Base-by-base conservation (phyloP, 2,113 vertebrate species). In the Ictalurus punctatus region DNA sequence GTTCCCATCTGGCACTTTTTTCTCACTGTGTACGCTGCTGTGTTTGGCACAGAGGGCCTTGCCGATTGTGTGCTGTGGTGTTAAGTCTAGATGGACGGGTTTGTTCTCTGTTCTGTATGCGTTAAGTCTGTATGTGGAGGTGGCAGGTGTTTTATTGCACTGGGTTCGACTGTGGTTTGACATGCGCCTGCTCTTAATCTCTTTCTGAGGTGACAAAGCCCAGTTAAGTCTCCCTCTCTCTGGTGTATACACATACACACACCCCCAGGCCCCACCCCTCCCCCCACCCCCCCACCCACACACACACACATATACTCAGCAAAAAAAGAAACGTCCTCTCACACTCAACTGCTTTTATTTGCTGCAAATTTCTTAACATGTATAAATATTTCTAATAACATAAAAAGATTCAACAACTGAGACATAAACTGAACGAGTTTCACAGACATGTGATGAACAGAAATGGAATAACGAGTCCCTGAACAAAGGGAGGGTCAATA, bases 91-190 rank as follows among this genome's bases (percentile, higher is more conserved):
- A 78, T 78, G 56, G 56, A 37, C 37, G 25, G 56, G 85, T 90
- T 73, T 87, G 80, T 84, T 90, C 56, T 84, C 71, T 90, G 81
- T 87, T 85, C 67, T 87, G 86, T 87, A 78, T 87, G 89, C 27
- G 69, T 67, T 84, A 56, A 34, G 69, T 54, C 87, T 12, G 83
- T 78, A 48, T 78, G 44, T 81, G 74, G 89, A 90, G 91, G 91
- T 93, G 93, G 94, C 94, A 95, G 95, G 94, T 95, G 94, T 92
- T 93, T 95, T 94, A 94, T 94, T 95, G 94, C 93, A 88, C 89
- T 89, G 90, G 90, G 92, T 92, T 92, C 91, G 91, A 73, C 83
- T 83, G 90, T 93, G 89, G 93, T 92, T 93, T 94, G 94, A 94
- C 93, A 89, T 78, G 93, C 94, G 93, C 93, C 94, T 93, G 93